A percentile compares a stretch with the other conserved stretches of the same genome.
Evolutionary conservation across 2,113 vertebrate species (phyloP).

Genomic region (Sus scrofa): DNA sequence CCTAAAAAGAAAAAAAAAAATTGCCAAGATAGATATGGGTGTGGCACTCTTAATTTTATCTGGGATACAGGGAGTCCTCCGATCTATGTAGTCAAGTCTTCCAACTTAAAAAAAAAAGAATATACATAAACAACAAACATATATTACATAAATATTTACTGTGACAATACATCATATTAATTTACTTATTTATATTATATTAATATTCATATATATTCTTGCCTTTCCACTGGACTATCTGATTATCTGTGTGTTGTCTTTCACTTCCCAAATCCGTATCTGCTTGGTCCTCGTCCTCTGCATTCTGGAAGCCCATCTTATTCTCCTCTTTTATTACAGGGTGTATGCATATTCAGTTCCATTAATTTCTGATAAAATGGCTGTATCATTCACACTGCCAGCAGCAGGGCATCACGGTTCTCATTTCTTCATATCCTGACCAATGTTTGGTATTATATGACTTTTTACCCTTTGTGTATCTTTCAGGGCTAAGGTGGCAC

Average conservation of each 20-base stretch:
- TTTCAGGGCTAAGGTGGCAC: background rate
- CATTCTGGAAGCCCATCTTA: background rate
- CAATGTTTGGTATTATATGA: background rate
- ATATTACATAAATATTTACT: background rate
- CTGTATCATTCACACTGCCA: background rate
- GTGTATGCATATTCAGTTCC: background rate
- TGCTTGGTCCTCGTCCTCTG: background rate
- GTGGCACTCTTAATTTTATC: background rate
- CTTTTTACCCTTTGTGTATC: background rate
- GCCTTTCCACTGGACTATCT: background rate
- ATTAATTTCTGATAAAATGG: background rate
- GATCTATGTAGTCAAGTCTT: constrained; percentile 21
- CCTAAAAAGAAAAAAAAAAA: too few relatives aligned
- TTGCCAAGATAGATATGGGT: background rate
- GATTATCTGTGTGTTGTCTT: background rate
- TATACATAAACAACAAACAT: background rate
- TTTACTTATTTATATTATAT: background rate
- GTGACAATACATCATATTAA: background rate
- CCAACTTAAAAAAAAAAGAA: background rate
- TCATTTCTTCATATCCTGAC: background rate
- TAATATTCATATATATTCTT: background rate
- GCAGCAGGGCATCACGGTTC: background rate
- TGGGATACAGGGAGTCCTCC: background rate
- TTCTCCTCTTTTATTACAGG: background rate
- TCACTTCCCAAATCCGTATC: background rate